Conservation (phyloP, 2,888 invertebrate species). For the Sesia apiformis region DNA sequence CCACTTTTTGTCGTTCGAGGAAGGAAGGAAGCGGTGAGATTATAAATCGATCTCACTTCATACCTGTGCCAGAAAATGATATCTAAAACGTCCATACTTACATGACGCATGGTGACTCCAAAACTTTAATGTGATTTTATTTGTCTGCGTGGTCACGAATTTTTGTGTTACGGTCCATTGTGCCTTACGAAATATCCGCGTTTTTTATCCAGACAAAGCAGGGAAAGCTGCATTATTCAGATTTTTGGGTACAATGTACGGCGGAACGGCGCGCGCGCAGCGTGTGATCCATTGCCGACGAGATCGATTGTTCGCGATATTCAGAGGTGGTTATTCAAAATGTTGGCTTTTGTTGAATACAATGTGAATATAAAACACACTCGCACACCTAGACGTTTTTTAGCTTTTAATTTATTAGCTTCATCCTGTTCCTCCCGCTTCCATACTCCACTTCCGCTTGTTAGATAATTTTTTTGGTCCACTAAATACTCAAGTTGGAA, state of each 20-base stretch:
- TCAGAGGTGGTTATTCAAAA: constrained; percentile 55
- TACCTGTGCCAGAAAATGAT: not conserved
- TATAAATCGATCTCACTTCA: not conserved
- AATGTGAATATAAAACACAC: constrained; percentile 48
- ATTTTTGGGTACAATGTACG: constrained; percentile 55
- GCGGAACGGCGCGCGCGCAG: constrained; percentile 59
- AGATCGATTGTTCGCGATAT: constrained; percentile 62
- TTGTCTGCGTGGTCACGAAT: constrained; percentile 27
- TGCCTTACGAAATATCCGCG: constrained; percentile 53
- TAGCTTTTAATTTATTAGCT: constrained; percentile 42
- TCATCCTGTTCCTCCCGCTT: constrained; percentile 47
- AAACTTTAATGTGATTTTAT: constrained; percentile 8
- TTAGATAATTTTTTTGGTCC: not conserved
- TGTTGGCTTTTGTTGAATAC: constrained; percentile 49
- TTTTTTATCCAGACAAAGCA: constrained; percentile 59
- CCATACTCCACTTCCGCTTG: constrained; percentile 24
- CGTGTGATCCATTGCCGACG: constrained; percentile 52
- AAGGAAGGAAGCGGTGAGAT: constrained; percentile 49
- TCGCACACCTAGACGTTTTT: constrained; percentile 48
- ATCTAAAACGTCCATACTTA: no score
- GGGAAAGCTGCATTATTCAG: constrained; percentile 62
- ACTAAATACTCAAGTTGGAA: no score
- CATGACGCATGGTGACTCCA: no score
- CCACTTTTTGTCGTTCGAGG: constrained; percentile 42
- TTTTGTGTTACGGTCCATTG: constrained; percentile 44